Evolutionary conservation across 2,888 invertebrate species (phyloP).

Genomic region (Agrochola litura): DNA sequence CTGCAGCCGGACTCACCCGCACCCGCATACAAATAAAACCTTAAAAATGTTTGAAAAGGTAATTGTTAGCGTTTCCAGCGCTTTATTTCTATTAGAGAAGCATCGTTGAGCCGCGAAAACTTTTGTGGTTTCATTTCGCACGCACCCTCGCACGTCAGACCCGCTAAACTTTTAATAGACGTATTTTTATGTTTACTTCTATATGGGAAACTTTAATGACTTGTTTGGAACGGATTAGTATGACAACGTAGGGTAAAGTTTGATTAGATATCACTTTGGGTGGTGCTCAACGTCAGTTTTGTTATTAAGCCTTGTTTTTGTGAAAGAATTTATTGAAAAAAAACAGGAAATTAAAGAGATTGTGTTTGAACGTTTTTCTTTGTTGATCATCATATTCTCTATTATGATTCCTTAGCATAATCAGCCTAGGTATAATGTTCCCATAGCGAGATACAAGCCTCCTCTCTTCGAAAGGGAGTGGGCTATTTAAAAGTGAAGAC

Average conservation of each 20-base stretch:
- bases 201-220: slow-evolving; percentile 61
- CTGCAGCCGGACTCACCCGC: slow-evolving; percentile 3
- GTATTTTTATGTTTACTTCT: slow-evolving; percentile 66
- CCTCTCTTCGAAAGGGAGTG: too few species aligned
- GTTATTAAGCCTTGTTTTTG: slow-evolving; percentile 10
- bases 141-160: slow-evolving; percentile 61
- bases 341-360: not conserved
- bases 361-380: slow-evolving; percentile 4
- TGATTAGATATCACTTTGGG: slow-evolving; percentile 46
- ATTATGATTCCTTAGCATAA: too few species aligned
- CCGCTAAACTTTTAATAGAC: slow-evolving; percentile 65
- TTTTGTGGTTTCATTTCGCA: slow-evolving; percentile 70
- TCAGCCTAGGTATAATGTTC: too few species aligned
- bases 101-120: slow-evolving; percentile 58
- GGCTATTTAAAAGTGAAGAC: too few species aligned
- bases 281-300: slow-evolving; percentile 3
- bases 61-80: slow-evolving; percentile 46
- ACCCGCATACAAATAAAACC: slow-evolving; percentile 15
- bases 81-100: slow-evolving; percentile 49
- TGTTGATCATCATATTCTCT: not conserved
- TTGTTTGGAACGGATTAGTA: slow-evolving; percentile 58
- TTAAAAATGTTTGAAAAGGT: slow-evolving; percentile 46
- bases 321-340: slow-evolving; percentile 4
- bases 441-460: too few species aligned
- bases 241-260: slow-evolving; percentile 45